These are phyloP conservation scores for Ia io DNA, from an alignment of 2,113 vertebrate genomes.

Conservation along the genomic window DNA sequence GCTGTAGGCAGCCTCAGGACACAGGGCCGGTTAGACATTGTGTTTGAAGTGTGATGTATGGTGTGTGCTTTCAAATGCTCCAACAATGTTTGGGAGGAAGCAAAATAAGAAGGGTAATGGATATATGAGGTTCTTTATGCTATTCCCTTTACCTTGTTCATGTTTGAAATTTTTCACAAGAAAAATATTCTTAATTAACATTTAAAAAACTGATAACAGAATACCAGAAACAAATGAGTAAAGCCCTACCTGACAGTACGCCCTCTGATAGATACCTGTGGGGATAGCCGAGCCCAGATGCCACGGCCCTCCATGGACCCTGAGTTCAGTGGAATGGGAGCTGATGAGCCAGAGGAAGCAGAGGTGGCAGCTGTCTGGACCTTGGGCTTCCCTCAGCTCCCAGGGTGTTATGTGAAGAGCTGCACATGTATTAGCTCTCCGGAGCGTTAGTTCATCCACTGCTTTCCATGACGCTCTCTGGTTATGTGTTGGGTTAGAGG, in stretches of 20 bases:
- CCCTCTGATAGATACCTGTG: not conserved
- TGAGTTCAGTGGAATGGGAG: not conserved
- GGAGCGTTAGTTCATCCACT: not conserved
- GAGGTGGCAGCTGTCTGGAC: not conserved
- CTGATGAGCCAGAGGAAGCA: not conserved
- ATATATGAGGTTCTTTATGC: not conserved
- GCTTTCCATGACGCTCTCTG: not conserved
- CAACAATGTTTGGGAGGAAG: not conserved
- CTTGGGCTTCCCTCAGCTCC: not conserved
- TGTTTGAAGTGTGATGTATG: not conserved
- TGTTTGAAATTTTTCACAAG: not conserved
- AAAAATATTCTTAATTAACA: not conserved
- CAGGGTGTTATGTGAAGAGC: not conserved
- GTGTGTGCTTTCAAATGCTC: not conserved
- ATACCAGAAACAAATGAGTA: not conserved
- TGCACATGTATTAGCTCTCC: not conserved
- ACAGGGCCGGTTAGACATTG: not conserved
- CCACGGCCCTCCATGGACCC: not conserved
- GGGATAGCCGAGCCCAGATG: not conserved
- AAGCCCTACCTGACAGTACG: not conserved
- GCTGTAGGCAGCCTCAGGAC: not conserved
- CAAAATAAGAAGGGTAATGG: not conserved
- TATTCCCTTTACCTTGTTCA: not conserved
- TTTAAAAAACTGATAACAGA: not conserved
- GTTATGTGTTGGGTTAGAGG: not conserved